Evolutionary conservation across 1,140 invertebrate species (phyloP), one percentile per base, ranked within the genome.

Genomic region (Polypedilum vanderplanki): DNA sequence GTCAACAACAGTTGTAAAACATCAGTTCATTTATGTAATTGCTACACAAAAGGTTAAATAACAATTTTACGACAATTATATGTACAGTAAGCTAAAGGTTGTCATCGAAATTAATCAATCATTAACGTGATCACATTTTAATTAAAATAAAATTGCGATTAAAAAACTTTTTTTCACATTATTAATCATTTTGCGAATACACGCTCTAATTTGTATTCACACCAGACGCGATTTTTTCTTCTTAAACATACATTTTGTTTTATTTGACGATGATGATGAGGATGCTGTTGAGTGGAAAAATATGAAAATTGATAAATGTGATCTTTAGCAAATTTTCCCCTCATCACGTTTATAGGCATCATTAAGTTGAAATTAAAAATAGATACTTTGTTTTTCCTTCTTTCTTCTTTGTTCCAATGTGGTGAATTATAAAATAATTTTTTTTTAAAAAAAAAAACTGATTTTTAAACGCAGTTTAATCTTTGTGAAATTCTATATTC

Each of bases 221-320:
- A 57, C 46, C 46, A 57, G 46, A 57, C 46, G 12, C 46, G n/a
- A 57, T 57, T 46, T 46, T n/a, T 57, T n/a, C 46, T 57, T n/a
- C 12, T 15, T 46, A 12, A 46, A 46, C 8, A 46, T 9, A 15
- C 46, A n/a, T n/a, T n/a, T 57, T 12, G n/a, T 12, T 57, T 57
- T 57, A 57, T 57, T n/a, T 57, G 46, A 57, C 24, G 46, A 57
- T 57, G 46, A 57, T 12, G 10, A 57, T n/a, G n/a, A 57, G 10
- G n/a, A 57, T 57, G 12, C 46, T 57, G n/a, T 57, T 57, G n/a
- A 57, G 46, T 57, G 46, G 12, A n/a, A 12, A 57, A 57, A 57
- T 57, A 57, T 70, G 17, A 70, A 20, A 70, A 20, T 70, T 70
- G 65, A 70, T 70, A 70, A 70, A 70, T 70, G 65, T 70, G 65